Percentiles rank a stretch among this genome's conserved stretches.
phyloP scores from a whole-genome alignment of 2,113 vertebrate species.

The Empidonax traillii region DNA sequence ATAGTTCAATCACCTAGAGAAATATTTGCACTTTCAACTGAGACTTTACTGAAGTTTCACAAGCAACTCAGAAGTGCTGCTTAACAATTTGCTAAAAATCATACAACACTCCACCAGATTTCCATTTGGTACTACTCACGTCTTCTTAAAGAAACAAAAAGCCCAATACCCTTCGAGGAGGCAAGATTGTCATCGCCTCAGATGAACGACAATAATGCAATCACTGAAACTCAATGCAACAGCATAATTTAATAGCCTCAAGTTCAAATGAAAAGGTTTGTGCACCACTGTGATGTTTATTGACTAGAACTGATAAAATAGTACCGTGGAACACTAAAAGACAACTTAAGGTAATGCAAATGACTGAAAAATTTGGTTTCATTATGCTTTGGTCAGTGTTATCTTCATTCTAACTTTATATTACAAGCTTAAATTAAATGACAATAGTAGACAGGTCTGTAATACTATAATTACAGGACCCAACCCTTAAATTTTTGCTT shows the following conservation, averaged over 20 bases:
- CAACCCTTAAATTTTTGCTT: constrained; percentile 17
- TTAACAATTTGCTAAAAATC: neutral
- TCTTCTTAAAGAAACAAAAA: neutral
- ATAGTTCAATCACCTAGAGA: neutral
- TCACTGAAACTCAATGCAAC: neutral
- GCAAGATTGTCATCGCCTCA: neutral
- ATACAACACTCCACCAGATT: neutral
- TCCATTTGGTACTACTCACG: neutral
- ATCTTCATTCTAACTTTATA: constrained; percentile 2
- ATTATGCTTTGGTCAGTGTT: neutral
- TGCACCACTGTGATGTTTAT: neutral
- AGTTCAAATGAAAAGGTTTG: neutral
- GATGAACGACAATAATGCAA: neutral
- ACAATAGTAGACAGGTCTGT: neutral
- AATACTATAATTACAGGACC: constrained; percentile 34
- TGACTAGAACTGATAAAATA: neutral
- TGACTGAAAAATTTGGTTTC: neutral
- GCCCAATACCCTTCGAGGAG: neutral
- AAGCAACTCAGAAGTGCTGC: neutral
- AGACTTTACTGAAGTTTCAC: neutral
- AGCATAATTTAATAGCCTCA: neutral
- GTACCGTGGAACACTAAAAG: neutral
- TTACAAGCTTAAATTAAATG: constrained; percentile 5
- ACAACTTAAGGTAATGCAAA: neutral
- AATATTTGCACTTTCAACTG: neutral